These are phyloP conservation scores for Lanius ludovicianus DNA, from an alignment of 2,113 vertebrate species.

Conservation along the genomic window DNA sequence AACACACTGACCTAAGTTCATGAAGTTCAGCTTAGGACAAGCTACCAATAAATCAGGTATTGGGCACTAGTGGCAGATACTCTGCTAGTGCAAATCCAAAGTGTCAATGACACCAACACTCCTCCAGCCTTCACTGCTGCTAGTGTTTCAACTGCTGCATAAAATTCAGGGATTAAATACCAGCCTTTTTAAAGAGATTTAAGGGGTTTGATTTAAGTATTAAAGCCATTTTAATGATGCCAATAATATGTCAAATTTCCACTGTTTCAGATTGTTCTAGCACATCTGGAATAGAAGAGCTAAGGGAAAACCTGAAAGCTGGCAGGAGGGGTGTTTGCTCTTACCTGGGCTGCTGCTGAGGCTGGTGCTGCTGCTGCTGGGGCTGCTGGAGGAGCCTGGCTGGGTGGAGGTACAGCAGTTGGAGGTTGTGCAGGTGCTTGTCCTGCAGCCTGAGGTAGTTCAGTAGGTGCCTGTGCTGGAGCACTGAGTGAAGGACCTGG, in stretches of 20 bases:
- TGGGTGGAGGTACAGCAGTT: constrained; percentile 74
- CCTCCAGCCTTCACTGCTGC: background rate
- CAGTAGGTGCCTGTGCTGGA: constrained; percentile 76
- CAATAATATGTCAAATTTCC: background rate
- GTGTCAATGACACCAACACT: background rate
- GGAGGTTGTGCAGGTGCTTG: constrained; percentile 78
- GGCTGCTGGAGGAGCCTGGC: constrained; percentile 66
- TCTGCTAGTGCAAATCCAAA: background rate
- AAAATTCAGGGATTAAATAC: background rate
- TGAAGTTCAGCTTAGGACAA: background rate
- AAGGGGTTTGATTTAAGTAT: background rate
- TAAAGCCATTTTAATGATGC: background rate
- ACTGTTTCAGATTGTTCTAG: background rate
- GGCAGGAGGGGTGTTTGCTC: background rate
- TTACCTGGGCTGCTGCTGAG: constrained; percentile 75
- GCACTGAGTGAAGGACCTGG: constrained; percentile 80
- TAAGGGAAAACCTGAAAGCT: background rate
- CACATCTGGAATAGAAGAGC: accelerated
- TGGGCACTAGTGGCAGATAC: background rate
- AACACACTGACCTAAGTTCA: background rate
- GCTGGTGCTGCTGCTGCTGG: constrained; percentile 58
- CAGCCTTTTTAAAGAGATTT: background rate
- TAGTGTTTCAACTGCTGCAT: background rate
- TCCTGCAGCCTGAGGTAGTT: constrained; percentile 89
- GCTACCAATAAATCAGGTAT: background rate